Base-by-base conservation (phyloP, 37 sponge, comb jelly and placozoan species). In the Cladorhizidae sp. region DNA sequence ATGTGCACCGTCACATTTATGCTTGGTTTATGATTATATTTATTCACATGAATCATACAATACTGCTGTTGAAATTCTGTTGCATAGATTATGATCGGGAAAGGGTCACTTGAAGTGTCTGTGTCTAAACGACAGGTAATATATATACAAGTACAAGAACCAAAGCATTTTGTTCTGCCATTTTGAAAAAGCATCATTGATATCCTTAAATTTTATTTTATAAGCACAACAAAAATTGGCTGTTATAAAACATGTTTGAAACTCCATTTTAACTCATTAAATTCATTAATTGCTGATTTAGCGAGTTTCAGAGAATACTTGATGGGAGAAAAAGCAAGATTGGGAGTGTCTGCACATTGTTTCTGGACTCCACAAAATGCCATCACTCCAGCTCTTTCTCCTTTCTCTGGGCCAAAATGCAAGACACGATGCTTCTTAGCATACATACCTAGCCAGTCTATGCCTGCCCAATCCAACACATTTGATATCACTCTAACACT, bases 381-480 rank as follows among this genome's bases (percentile, higher is more conserved):
- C 17, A 87, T 32, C 9, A 92, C 32, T 1, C 88, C 88, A 51
- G 84, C 57, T 51, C 72, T 75, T 65, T 78, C 8, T 70, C 88
- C 87, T 18, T 42, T 55, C 65, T 79, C 26, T 22, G 41, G 35
- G 17, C 80, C 31, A 22, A 92, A 7, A 15, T 71, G 72, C n/a
- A n/a, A n/a, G n/a, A n/a, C n/a, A n/a, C n/a, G n/a, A 50, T 78
- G 51, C 31, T 68, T 28, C 73, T 76, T 80, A 41, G 72, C 80
- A 40, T 73, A 70, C 31, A 87, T 81, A 37, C 92, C 92, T 57
- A 87, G 71, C 92, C 92, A 87, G 15, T 76, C n/a, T 33, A 92
- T 38, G 2, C 71, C 79, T 1, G 63, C 71, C 1, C 23, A 63
- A n/a, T 91, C 83, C 50, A 86, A 40, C 1, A 40, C 43, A 22